Conservation (phyloP, 2,797 vertebrate species). For the Lates japonicus region DNA sequence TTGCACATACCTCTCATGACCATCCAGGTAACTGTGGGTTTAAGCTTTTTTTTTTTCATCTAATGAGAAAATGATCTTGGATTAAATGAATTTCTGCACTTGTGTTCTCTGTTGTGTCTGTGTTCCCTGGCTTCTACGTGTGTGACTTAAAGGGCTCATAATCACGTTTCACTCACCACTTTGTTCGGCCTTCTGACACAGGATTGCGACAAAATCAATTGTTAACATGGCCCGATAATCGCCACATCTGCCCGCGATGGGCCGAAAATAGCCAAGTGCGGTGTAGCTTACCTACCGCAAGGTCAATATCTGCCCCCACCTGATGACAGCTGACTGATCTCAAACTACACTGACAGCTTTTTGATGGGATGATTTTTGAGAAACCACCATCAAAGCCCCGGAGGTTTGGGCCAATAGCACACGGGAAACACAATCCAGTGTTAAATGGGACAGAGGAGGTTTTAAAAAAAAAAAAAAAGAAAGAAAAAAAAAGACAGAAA, state of each 20-base stretch:
- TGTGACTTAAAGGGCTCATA: constrained; percentile 8
- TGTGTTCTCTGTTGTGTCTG: background rate
- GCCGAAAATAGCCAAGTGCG: constrained; percentile 58
- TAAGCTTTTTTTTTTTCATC: background rate
- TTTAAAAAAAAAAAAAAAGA: constrained; percentile 36
- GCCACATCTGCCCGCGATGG: constrained; percentile 40
- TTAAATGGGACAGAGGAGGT: constrained; percentile 68
- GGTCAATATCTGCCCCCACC: constrained; percentile 77
- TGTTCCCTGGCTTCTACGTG: background rate
- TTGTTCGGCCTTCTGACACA: constrained; percentile 8
- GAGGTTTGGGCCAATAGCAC: constrained; percentile 66
- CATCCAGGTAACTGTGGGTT: background rate
- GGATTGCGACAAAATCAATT: constrained; percentile 49
- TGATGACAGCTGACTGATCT: constrained; percentile 69
- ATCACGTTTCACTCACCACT: constrained; percentile 8
- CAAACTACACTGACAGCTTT: constrained; percentile 76
- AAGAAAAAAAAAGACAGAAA: constrained; percentile 7
- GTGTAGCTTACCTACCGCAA: constrained; percentile 71
- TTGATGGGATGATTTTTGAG: constrained; percentile 79
- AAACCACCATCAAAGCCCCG: constrained; percentile 65
- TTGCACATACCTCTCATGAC: background rate
- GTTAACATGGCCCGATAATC: constrained; percentile 46
- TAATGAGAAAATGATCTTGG: background rate
- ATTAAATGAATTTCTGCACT: background rate
- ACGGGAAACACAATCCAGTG: constrained; percentile 76